phyloP scores from a whole-genome alignment of 1,140 invertebrate species.

The Brachionus asplanchnoidis region DNA sequence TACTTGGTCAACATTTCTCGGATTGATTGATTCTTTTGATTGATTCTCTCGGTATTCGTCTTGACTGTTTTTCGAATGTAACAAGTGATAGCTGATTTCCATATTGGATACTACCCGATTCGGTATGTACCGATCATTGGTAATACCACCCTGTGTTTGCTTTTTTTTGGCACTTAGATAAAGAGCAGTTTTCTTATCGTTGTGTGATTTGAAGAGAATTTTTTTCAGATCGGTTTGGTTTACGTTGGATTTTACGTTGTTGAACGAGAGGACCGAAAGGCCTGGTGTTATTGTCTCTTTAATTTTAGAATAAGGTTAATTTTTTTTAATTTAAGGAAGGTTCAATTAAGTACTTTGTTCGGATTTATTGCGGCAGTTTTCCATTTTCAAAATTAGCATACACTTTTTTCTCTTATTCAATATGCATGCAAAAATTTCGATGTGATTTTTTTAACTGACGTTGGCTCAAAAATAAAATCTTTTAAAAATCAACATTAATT shows the following conservation, averaged over 20 bases:
- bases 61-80: background rate
- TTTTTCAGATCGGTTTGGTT: constrained; percentile 25
- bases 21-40: no score
- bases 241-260: background rate
- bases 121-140: constrained; percentile 36
- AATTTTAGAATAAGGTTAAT: background rate
- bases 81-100: constrained; percentile 25
- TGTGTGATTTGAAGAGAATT: constrained; percentile 30
- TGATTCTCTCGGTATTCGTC: background rate
- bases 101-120: background rate
- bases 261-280: background rate
- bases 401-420: background rate
- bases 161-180: constrained; percentile 27
- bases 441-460: background rate
- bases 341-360: background rate
- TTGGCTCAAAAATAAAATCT: background rate
- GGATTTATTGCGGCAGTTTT: constrained; percentile 25
- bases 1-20: background rate
- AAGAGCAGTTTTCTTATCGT: background rate
- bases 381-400: constrained; percentile 15
- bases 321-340: background rate
- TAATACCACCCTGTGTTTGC: background rate
- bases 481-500: background rate
- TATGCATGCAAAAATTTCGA: background rate
- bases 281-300: constrained; percentile 5